phyloP scores from a whole-genome alignment of 2,888 invertebrate species.

The Tenthredo scrophulariae region DNA sequence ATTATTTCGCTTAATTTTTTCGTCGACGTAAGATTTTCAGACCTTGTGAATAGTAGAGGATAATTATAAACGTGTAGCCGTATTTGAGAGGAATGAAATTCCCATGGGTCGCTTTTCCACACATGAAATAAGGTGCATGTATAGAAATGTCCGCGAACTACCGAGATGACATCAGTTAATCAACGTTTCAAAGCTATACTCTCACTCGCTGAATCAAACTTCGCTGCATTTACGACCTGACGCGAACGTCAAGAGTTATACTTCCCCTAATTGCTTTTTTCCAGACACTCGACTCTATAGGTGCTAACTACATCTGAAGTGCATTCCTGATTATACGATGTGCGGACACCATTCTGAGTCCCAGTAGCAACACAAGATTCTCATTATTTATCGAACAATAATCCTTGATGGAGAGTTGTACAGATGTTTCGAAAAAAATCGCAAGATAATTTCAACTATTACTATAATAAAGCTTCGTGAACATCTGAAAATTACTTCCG shows the following conservation, averaged over 20 bases:
- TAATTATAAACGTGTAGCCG: too few relatives aligned
- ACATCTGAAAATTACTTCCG: too few relatives aligned
- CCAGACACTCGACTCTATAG: conserved; percentile 11
- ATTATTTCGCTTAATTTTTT: too few relatives aligned
- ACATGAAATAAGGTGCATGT: background rate
- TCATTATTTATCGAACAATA: background rate
- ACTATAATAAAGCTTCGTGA: too few relatives aligned
- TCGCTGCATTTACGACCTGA: conserved; percentile 13
- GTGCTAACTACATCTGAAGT: conserved; percentile 21
- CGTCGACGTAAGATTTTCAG: too few relatives aligned
- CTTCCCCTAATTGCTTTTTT: conserved; percentile 17
- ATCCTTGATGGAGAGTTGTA: background rate
- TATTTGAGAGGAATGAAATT: too few relatives aligned
- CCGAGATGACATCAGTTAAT: conserved; percentile 28
- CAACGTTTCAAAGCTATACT: conserved; percentile 20
- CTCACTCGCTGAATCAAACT: conserved; percentile 32
- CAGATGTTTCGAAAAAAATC: too few relatives aligned
- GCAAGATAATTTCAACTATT: too few relatives aligned
- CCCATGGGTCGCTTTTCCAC: too few relatives aligned
- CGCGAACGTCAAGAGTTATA: conserved; percentile 38
- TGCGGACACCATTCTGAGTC: background rate
- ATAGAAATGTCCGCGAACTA: background rate
- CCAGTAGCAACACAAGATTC: background rate
- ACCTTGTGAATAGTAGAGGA: too few relatives aligned
- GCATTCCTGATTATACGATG: conserved; percentile 19